Evolutionary conservation across 2,888 invertebrate genomes (phyloP), one percentile per base, ranked within the genome.

Genomic region (Galeopsomyia nigrocyanea): DNA sequence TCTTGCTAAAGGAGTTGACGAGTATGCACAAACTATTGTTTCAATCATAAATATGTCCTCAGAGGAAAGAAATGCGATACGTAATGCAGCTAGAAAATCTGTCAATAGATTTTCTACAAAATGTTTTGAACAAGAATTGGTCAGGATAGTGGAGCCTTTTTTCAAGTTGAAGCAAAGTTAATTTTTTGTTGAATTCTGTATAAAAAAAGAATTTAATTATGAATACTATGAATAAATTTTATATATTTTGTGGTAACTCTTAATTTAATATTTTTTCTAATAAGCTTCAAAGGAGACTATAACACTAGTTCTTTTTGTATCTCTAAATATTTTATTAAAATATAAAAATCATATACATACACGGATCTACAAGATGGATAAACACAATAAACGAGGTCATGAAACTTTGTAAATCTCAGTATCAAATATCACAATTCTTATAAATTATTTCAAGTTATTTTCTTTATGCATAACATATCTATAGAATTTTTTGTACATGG

Each of bases 91-190:
- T 0, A 91, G 94, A 80, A 92, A 95, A 7, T 96, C 96, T 0
- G 95, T 96, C 3, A 92, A 93, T 78, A 90, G 96, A 75, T 98
- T 98, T 88, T 95, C 96, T 0, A 92, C 91, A 62, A 89, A 90
- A 78, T 93, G 95, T 83, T 98, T 97, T 84, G 92, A 95, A 82
- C 91, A 90, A 74, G 90, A 93, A 80, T 95, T 96, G 87, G 86
- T 95, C 0, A 89, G 94, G 80, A 92, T 93, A 0, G 88, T 91
- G n/a, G 92, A 93, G 78, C 92, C 94, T 1, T 88, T 95, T 60
- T 87, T 92, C 80, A 85, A 86, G 78, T 53, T 61, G 1, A 72
- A 75, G 51, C 68, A 69, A 50, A 75, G 68, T 68, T 75, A 61
- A 67, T 62, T 67, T 60, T 51, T 53, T 49, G 19, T 55, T 26